These are phyloP conservation scores for Burhinus bistriatus DNA, from an alignment of 2,113 vertebrate species.

Conservation along the genomic window DNA sequence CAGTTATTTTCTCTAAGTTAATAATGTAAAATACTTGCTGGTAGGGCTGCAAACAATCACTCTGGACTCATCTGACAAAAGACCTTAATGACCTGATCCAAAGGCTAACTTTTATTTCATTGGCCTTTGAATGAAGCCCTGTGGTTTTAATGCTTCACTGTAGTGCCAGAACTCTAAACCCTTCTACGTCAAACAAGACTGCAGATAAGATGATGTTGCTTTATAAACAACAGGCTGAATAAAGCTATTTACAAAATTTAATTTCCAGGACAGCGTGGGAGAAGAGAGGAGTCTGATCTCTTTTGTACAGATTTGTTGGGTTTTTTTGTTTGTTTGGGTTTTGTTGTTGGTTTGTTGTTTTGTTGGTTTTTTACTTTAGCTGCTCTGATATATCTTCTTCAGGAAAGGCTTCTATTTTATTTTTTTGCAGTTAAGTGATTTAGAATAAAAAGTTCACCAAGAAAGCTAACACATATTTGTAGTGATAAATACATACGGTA, in stretches of 20 bases:
- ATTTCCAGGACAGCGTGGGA: neutral
- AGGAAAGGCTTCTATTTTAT: neutral
- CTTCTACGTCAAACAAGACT: neutral
- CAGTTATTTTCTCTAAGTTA: neutral
- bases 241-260: neutral
- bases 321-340: neutral
- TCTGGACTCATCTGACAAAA: neutral
- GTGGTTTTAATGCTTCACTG: neutral
- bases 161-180: neutral
- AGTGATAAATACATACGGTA: neutral
- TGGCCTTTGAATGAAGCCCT: neutral
- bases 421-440: neutral
- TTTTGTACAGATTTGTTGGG: neutral
- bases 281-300: neutral
- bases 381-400: neutral
- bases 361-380: neutral
- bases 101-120: neutral
- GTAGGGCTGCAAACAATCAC: neutral
- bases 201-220: neutral
- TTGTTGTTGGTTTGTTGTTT: neutral
- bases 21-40: neutral
- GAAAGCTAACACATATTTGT: neutral
- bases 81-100: neutral
- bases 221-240: neutral
- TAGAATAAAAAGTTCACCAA: neutral